Evolutionary conservation across 2,888 invertebrate species (phyloP).

Genomic region (Anodontia alba): DNA sequence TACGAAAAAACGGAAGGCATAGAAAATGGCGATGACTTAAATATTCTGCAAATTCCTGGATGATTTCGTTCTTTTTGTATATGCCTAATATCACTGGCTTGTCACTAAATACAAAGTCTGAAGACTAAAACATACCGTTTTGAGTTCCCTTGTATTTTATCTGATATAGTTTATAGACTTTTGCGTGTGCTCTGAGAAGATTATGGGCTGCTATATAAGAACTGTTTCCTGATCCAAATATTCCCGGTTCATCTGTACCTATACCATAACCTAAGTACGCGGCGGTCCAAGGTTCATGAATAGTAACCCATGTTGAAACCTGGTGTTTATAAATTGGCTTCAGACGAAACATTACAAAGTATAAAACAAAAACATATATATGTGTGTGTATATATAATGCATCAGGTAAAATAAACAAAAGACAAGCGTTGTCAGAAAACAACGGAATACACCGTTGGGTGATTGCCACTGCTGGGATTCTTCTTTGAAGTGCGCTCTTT

Average conservation of each 20-base stretch:
- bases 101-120: too few species aligned
- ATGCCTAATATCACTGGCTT: too few species aligned
- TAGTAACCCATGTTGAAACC: constrained; percentile 89
- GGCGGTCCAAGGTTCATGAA: constrained; percentile 89
- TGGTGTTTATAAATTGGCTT: too few species aligned
- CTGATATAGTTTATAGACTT: constrained; percentile 87
- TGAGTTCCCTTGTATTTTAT: constrained; percentile 58
- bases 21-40: too few species aligned
- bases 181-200: constrained; percentile 88
- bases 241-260: constrained; percentile 38
- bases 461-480: too few species aligned
- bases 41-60: too few species aligned
- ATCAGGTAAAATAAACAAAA: neutral
- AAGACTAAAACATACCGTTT: too few species aligned
- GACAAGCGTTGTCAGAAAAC: neutral
- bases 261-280: constrained; percentile 71
- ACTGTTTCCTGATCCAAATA: constrained; percentile 84
- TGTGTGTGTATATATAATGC: neutral
- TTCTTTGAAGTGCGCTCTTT: too few species aligned
- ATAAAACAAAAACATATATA: neutral
- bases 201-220: constrained; percentile 89
- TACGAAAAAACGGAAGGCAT: too few species aligned
- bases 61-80: too few species aligned
- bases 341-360: too few species aligned
- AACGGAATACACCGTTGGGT: too few species aligned